Base-by-base conservation (phyloP, 1,140 invertebrate species). In the Cydia amplana region DNA sequence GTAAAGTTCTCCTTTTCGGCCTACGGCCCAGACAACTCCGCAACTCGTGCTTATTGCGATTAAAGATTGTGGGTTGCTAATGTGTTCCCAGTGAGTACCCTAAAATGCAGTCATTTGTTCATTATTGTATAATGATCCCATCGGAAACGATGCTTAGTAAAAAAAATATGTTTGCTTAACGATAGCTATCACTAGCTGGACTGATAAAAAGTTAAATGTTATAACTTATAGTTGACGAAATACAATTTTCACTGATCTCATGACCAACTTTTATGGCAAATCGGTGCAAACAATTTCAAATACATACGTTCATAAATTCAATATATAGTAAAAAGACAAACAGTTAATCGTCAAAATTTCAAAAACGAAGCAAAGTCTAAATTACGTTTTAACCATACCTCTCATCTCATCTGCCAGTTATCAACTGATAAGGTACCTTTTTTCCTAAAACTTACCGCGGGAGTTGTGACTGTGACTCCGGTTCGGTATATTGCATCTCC, bases 1-100 rank as follows among this genome's bases (percentile, higher is more conserved):
- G 87, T 96, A 98, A 6, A 96, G 94, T 78, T 97, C 97, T 46
- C 97, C 97, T 93, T 97, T 97, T 80, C 95, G 95, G 0, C 96
- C 96, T 32, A 97, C 95, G 2, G 96, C 96, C 97, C 97, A 98
- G n/a, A 98, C 95, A 81, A 96, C 95, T 28, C 94, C 91, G 28
- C 94, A 92, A 55, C 93, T 93, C 9, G 95, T 95, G 36, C 95
- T 97, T 72, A 97, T 96, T 75, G 94, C 95, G 23, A 95, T 94
- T 40, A 98, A 91, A 6, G 96, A 93, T 88, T 97, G 96, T 83
- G 97, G 96, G 79, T 95, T 96, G 46, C 95, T 94, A 43, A 97
- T 93, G 82, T 97, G 96, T 86, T 97, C 96, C 97, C 97, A 98
- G 51, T 94, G 94, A 28, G 94, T 90, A 20, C 97, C 96, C 95